Percentiles rank a stretch among this genome's conserved stretches.
These are phyloP conservation scores for Astropecten irregularis DNA, from an alignment of 53 echinoderm and acorn worm genomes.

Conservation along the genomic window DNA sequence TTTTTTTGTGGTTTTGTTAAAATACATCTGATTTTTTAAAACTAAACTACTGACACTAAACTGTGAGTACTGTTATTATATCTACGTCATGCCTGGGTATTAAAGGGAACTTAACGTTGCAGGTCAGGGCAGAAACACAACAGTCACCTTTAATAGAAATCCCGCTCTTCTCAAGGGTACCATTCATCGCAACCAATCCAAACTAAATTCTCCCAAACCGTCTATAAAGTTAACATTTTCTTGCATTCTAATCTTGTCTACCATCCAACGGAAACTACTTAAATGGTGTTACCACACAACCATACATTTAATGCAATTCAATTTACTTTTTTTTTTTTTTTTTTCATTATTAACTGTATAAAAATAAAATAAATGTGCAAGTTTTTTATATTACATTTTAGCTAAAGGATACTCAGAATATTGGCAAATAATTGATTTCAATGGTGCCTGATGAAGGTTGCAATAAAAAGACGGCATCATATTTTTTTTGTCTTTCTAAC, in stretches of 20 bases:
- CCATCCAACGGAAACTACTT: no score
- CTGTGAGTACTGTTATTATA: not conserved
- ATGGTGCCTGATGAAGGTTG: not conserved
- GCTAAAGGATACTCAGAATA: not conserved
- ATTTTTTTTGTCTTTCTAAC: not conserved
- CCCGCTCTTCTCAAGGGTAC: not conserved
- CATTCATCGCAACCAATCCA: conserved; percentile 47
- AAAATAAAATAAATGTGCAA: conserved; percentile 51
- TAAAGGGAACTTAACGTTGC: not conserved
- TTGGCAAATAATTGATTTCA: conserved; percentile 19
- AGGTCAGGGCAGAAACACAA: no score
- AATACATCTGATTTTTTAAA: not conserved
- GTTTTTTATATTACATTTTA: conserved; percentile 24
- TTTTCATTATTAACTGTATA: conserved; percentile 23
- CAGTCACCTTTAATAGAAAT: no score
- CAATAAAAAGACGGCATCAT: not conserved
- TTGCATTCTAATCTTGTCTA: no score
- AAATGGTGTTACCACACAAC: no score
- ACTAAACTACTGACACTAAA: not conserved
- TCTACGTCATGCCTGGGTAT: not conserved
- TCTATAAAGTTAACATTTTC: no score
- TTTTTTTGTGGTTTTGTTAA: no score
- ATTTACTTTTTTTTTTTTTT: not conserved
- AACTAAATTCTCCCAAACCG: not conserved
- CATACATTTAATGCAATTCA: not conserved